Conservation (phyloP, 1,140 invertebrate species). For the Formica exsecta region DNA sequence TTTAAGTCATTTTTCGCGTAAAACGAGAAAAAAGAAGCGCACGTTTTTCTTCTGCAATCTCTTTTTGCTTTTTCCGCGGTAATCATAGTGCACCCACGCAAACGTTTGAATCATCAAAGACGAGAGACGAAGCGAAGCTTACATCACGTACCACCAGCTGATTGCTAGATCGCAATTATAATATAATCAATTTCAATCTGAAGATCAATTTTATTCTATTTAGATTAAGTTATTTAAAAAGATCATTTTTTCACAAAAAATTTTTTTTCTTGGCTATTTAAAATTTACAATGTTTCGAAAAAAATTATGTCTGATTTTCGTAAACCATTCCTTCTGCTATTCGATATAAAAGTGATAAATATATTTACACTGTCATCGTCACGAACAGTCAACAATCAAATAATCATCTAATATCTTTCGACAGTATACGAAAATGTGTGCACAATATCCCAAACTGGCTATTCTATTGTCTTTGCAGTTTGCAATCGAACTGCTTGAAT, state of each 20-base stretch:
- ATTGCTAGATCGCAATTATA: slow-evolving; percentile 14
- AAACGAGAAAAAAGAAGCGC: not conserved
- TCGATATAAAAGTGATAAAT: not conserved
- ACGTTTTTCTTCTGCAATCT: not conserved
- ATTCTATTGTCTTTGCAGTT: not conserved
- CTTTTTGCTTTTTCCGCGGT: not conserved
- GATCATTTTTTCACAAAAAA: too few species aligned
- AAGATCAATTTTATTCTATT: too few species aligned
- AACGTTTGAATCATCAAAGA: not conserved
- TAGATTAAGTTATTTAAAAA: not conserved
- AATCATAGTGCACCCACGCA: not conserved
- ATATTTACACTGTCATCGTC: not conserved
- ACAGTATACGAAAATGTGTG: slow-evolving; percentile 2
- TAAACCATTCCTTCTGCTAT: not conserved
- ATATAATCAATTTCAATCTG: not conserved
- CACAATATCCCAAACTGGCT: not conserved
- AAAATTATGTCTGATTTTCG: not conserved
- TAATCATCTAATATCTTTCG: not conserved
- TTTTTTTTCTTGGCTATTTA: not conserved
- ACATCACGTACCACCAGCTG: not conserved
- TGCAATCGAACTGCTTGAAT: not conserved
- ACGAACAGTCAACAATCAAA: not conserved
- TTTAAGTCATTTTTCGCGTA: not conserved
- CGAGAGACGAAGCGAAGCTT: not conserved
- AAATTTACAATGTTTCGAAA: not conserved